Base-by-base conservation (phyloP, 2,888 invertebrate species). In the Diaprepes abbreviatus region DNA sequence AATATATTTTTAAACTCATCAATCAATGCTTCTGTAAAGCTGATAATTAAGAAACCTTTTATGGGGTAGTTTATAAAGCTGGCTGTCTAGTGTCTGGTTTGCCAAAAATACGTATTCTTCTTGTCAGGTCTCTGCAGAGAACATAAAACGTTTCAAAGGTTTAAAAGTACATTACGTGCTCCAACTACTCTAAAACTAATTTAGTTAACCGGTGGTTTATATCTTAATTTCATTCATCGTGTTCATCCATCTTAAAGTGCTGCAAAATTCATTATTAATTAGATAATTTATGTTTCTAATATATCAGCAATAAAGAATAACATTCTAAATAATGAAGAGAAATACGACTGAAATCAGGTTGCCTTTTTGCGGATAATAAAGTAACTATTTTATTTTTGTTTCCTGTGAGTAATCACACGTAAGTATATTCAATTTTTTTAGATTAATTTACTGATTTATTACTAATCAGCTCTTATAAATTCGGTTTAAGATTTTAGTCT, bases 91-190 rank as follows among this genome's bases (percentile, higher is more conserved):
- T 50, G 48, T 28, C 28, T 28, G 2, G 14, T 50, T 28, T 50
- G 28, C 2, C 9, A 28, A 50, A 50, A 7, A 50, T 6, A 50
- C 16, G 48, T 28, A 50, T 50, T 28, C 9, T 50, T 28, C 48
- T 28, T 50, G 48, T 50, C 14, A 16, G 1, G 14, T 28, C 28
- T 28, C 48, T 24, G 16, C 28, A 50, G 28, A 14, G 28, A 31
- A 28, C 43, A 10, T 28, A 28, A 50, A 50, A 50, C 28, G 48
- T 28, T 50, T 50, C 28, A 50, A 50, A 50, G 28, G 48, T 28
- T 50, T 38, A 57, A 55, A 66, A 66, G 50, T 54, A 59, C 54
- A 54, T 67, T 62, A 62, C 67, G 67, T 62, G 67, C 59, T 48
- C 43, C 57, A 68, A 58, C 52, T 54, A 52, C 50, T 68, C 57